Percentiles rank a stretch among this genome's conserved stretches.
These are phyloP conservation scores for Noctuana brunneofusca DNA, from an alignment of 2,888 invertebrate species.

Conservation along the genomic window DNA sequence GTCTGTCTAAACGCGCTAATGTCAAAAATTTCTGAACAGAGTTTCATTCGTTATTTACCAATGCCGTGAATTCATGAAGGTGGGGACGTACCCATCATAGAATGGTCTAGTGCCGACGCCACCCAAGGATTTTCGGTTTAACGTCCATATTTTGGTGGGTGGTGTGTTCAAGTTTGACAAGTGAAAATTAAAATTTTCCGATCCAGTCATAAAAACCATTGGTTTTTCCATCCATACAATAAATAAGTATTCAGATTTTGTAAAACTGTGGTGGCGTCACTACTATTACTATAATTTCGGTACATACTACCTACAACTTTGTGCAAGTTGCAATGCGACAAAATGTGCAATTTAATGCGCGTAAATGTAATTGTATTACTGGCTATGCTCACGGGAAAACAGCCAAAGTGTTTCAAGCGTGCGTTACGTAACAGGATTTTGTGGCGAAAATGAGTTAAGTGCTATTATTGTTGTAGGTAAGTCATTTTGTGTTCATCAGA, in stretches of 20 bases:
- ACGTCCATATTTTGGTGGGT: no score
- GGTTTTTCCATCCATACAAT: constrained; percentile 1
- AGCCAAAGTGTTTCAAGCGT: constrained; percentile 19
- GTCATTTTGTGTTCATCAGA: neutral
- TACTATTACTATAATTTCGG: no score
- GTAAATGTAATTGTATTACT: constrained; percentile 32
- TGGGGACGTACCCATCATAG: no score
- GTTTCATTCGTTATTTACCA: no score
- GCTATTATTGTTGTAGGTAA: neutral
- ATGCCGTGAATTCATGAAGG: no score
- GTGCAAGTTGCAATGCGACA: constrained; percentile 33
- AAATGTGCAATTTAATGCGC: constrained; percentile 34
- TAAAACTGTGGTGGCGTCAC: constrained; percentile 15
- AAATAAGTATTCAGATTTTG: constrained; percentile 17
- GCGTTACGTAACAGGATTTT: constrained; percentile 23
- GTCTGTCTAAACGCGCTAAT: no score
- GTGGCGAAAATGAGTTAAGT: constrained; percentile 14
- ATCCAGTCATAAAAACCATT: constrained; percentile 4
- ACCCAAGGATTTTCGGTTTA: no score
- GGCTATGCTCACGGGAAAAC: constrained; percentile 27
- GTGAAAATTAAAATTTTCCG: no score
- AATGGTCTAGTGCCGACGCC: no score
- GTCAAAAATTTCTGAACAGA: no score
- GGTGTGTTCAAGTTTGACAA: no score
- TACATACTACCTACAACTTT: constrained; percentile 23